Evolutionary conservation across 2,113 vertebrate species (phyloP), one percentile per base, ranked within the genome.

Genomic region (Dolichotis patagonum): DNA sequence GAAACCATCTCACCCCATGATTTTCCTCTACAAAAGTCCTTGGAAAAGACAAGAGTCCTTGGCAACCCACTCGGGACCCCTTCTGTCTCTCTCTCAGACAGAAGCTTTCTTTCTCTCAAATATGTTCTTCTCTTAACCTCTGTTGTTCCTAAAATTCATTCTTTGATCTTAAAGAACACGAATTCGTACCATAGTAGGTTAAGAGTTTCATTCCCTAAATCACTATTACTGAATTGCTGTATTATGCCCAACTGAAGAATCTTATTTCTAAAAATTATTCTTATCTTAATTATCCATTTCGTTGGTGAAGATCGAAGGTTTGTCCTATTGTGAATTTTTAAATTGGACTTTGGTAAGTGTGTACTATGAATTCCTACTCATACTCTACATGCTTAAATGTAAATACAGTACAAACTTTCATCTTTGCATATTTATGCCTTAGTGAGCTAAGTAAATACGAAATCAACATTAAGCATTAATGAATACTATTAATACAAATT

Each of bases 351-450:
- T 49, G 60, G 81, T 73, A 46, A 80, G 3, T 77, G 65, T 62
- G 30, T 46, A 5, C 73, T 85, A 12, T 89, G 54, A 87, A 69
- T 54, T 28, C 20, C 9, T 46, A 85, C 28, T 9, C 46, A 77
- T 46, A 73, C 1, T 90, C 49, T 77, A 84, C 69, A 32, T 88
- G 97, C 69, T 88, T 73, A 82, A 32, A 92, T 83, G 46, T 24
- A 91, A 77, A 7, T 26, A 80, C n/a, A 81, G 5, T 13, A 73
- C 30, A 75, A 12, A 49, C 26, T 95, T 94, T 75, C 22, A 63
- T 38, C 88, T 58, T 41, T 71, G 85, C 4, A 71, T 67, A 52
- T 43, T 75, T 73, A 87, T 60, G 22, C n/a, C 41, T 89, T 75
- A 54, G n/a, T n/a, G n/a, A n/a, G 52, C 3, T 38, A 49, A 58